Conservation (phyloP, 2,888 invertebrate species). For the Cosmorhoe ocellata region DNA sequence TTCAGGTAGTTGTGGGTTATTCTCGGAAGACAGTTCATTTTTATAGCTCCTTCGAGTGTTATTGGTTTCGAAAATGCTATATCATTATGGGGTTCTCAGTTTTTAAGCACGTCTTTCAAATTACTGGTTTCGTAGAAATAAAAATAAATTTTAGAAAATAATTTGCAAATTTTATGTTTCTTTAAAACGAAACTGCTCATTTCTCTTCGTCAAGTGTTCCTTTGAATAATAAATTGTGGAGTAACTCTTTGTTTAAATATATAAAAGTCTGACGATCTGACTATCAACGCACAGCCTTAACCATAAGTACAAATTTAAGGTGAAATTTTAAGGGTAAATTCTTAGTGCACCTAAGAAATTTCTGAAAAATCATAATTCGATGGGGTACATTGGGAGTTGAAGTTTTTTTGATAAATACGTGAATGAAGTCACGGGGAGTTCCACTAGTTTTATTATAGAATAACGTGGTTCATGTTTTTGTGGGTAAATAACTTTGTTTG, state of each 20-base stretch:
- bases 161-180: slow-evolving; percentile 19
- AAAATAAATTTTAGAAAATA: slow-evolving; percentile 2
- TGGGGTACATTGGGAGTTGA: too few relatives aligned
- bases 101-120: slow-evolving; percentile 29
- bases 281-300: too few relatives aligned
- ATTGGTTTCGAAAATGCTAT: slow-evolving; percentile 38
- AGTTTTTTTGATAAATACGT: too few relatives aligned
- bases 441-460: background rate
- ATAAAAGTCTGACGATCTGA: too few relatives aligned
- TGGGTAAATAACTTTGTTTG: background rate
- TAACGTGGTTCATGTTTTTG: background rate
- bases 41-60: slow-evolving; percentile 36
- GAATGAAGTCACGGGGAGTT: too few relatives aligned
- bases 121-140: slow-evolving; percentile 8
- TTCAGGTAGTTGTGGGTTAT: slow-evolving; percentile 34
- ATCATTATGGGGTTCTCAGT: slow-evolving; percentile 32
- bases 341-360: too few relatives aligned
- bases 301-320: too few relatives aligned
- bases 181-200: slow-evolving; percentile 6
- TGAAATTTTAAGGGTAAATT: too few relatives aligned
- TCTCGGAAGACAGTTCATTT: slow-evolving; percentile 39
- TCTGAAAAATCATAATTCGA: too few relatives aligned
- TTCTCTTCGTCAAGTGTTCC: background rate
- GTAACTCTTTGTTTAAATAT: too few relatives aligned
- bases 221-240: background rate